Conservation (phyloP, 2,888 invertebrate genomes). For the Pyralis farinalis region DNA sequence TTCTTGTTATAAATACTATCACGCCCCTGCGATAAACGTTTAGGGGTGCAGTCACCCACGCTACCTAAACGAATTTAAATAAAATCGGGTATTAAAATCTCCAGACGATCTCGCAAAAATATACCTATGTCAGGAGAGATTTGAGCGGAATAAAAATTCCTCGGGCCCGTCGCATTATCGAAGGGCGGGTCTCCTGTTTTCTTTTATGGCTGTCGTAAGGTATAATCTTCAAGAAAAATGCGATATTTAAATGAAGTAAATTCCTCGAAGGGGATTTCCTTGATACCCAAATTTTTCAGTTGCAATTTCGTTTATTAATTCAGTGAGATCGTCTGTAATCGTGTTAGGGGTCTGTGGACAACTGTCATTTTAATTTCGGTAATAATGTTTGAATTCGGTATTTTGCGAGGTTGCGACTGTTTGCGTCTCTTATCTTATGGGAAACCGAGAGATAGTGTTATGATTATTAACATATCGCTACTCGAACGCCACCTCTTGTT, state of each 20-base stretch:
- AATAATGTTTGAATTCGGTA: not conserved
- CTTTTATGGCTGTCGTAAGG: slow-evolving; percentile 80
- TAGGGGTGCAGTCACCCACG: slow-evolving; percentile 67
- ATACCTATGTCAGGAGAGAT: slow-evolving; percentile 79
- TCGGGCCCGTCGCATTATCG: slow-evolving; percentile 75
- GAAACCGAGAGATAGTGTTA: not conserved
- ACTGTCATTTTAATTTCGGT: slow-evolving; percentile 32
- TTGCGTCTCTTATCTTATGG: not conserved
- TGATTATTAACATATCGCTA: slow-evolving; percentile 50
- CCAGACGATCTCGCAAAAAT: slow-evolving; percentile 74
- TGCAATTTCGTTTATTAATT: slow-evolving; percentile 68
- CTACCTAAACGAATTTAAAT: slow-evolving; percentile 77
- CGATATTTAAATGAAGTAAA: slow-evolving; percentile 80
- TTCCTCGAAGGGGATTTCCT: slow-evolving; percentile 67
- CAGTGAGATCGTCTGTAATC: slow-evolving; percentile 40
- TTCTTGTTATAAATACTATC: slow-evolving; percentile 71
- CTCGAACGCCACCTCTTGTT: slow-evolving; percentile 39
- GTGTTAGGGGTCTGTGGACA: slow-evolving; percentile 35
- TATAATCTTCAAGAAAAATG: slow-evolving; percentile 81
- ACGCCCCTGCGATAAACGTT: slow-evolving; percentile 73
- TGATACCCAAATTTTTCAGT: slow-evolving; percentile 63
- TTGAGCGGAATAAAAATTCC: slow-evolving; percentile 80
- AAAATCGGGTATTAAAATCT: slow-evolving; percentile 79
- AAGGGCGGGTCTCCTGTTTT: slow-evolving; percentile 75
- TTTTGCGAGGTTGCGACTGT: not conserved